These are phyloP conservation scores for Cyphomyrus plagiostoma DNA, from an alignment of 2,113 vertebrate genomes.

Conservation along the genomic window DNA sequence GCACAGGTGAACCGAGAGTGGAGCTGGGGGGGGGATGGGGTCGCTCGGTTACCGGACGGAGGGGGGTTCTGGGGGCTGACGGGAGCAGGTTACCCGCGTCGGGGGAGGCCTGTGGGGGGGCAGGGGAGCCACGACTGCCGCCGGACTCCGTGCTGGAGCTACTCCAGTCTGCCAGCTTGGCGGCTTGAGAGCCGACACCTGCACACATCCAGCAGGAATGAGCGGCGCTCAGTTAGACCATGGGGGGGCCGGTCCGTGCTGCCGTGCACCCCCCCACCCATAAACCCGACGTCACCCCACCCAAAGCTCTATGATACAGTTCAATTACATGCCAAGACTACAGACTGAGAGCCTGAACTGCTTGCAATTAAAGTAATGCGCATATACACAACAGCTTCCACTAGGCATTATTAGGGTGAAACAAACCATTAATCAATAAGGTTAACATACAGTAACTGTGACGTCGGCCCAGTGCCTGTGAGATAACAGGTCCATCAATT, in stretches of 20 bases:
- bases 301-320: not conserved
- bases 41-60: not conserved
- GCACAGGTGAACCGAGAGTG: not conserved
- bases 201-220: not conserved
- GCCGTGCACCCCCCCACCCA: not conserved
- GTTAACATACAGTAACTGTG: not conserved
- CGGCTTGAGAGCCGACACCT: not conserved
- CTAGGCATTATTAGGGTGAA: not conserved
- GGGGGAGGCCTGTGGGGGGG: slow-evolving; percentile 37
- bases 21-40: not conserved
- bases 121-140: slow-evolving; percentile 44
- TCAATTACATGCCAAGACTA: not conserved
- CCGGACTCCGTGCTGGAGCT: slow-evolving; percentile 52
- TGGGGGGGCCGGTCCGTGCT: not conserved
- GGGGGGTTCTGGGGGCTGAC: not conserved
- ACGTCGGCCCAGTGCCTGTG: not conserved
- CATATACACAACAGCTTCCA: not conserved
- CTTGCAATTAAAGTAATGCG: not conserved
- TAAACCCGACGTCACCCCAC: not conserved
- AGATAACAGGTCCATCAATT: not conserved
- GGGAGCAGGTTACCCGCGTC: slow-evolving; percentile 62
- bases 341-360: not conserved
- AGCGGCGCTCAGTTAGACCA: not conserved
- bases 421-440: not conserved
- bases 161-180: slow-evolving; percentile 65